Percentiles rank a stretch among this genome's conserved stretches.
phyloP scores from a whole-genome alignment of 2,797 vertebrate genomes.

The Menidia menidia region DNA sequence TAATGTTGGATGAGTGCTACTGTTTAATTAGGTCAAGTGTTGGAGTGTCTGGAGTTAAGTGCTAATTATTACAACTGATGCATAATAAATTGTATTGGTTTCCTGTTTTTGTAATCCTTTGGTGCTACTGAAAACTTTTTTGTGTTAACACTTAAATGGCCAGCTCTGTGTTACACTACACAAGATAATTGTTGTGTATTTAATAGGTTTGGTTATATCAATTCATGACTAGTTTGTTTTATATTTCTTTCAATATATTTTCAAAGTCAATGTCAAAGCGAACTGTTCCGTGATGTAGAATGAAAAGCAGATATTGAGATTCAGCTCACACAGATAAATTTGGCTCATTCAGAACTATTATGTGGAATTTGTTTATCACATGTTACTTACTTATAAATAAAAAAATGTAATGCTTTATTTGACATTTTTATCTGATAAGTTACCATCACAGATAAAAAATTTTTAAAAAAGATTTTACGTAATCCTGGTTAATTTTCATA shows the following conservation, averaged over 20 bases:
- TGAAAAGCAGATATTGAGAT: neutral
- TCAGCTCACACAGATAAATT: neutral
- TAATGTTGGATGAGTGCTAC: neutral
- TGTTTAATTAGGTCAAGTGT: neutral
- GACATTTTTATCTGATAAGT: too few species aligned
- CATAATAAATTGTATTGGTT: neutral
- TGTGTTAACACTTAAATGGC: neutral
- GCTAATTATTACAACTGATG: neutral
- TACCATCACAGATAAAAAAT: neutral
- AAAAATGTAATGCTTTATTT: neutral
- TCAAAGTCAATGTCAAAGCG: too few species aligned
- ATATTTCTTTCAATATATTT: too few species aligned
- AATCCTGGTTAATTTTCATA: constrained; percentile 8
- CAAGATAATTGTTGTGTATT: neutral
- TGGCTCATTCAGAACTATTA: neutral
- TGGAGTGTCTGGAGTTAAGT: neutral
- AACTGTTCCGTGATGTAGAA: neutral
- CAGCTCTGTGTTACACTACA: neutral
- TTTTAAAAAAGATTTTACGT: neutral
- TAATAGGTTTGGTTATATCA: neutral
- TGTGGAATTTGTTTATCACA: neutral
- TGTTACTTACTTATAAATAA: neutral
- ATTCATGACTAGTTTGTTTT: neutral
- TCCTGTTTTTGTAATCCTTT: neutral
- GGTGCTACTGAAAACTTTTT: neutral